phyloP scores from a whole-genome alignment of 2,113 vertebrate species.

The Ondatra zibethicus region DNA sequence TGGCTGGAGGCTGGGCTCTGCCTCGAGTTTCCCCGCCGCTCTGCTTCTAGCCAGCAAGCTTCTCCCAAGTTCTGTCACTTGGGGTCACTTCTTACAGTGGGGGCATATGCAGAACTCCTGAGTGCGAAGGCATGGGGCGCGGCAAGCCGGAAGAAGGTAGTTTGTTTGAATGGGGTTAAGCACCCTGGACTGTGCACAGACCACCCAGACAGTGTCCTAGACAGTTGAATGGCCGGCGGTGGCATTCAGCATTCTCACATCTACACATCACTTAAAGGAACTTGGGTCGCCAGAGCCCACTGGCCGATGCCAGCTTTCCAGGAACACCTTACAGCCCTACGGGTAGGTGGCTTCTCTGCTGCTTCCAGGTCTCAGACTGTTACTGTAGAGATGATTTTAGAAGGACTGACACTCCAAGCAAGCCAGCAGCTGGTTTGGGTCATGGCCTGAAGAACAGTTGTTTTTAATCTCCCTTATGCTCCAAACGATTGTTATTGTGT shows the following conservation, averaged over 20 bases:
- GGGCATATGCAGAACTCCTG: not conserved
- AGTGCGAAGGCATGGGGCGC: too few relatives aligned
- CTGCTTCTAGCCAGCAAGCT: not conserved
- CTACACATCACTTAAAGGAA: not conserved
- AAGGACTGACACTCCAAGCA: not conserved
- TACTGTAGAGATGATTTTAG: not conserved
- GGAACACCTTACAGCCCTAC: not conserved
- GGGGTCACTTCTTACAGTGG: not conserved
- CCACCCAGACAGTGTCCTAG: rapidly evolving
- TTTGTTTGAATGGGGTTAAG: not conserved
- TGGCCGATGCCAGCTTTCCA: not conserved
- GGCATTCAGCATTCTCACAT: not conserved
- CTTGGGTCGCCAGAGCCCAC: not conserved
- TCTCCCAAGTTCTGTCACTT: not conserved
- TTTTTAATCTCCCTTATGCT: not conserved
- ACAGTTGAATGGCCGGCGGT: rapidly evolving
- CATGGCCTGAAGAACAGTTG: not conserved
- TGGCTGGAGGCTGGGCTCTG: not conserved
- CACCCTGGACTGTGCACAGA: not conserved
- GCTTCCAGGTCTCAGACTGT: not conserved
- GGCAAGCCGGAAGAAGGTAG: not conserved
- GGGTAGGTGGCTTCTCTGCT: not conserved
- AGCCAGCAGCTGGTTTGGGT: not conserved
- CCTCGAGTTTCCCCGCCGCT: not conserved
- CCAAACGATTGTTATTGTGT: not conserved